Conservation (phyloP, 2,113 vertebrate species). For the Xiphophorus maculatus region DNA sequence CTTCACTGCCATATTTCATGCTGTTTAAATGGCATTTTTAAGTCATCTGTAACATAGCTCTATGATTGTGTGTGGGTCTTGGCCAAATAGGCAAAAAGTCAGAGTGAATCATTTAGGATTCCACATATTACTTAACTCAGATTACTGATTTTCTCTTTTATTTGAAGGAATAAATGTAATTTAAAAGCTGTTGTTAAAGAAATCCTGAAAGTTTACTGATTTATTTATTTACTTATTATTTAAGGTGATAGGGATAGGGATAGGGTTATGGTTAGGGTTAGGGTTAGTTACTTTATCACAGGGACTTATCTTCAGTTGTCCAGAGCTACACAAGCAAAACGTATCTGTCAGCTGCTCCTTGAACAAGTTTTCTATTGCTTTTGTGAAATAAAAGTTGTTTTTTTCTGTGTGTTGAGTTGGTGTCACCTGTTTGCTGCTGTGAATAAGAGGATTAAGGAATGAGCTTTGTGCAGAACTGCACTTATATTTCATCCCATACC, state of each 20-base stretch:
- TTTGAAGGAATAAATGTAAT: conserved; percentile 76
- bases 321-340: too few species aligned
- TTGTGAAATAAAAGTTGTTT: too few species aligned
- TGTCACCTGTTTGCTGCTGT: background rate
- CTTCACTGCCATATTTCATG: too few species aligned
- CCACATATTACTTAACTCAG: conserved; percentile 83
- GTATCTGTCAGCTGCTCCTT: too few species aligned
- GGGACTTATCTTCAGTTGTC: too few species aligned
- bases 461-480: background rate
- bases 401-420: too few species aligned
- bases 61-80: background rate
- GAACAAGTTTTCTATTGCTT: too few species aligned
- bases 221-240: background rate
- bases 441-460: background rate
- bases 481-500: too few species aligned
- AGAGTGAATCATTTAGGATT: conserved; percentile 64
- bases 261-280: too few species aligned
- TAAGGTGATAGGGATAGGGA: background rate
- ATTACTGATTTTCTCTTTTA: conserved; percentile 75
- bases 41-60: background rate
- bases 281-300: background rate
- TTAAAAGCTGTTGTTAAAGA: conserved; percentile 13
- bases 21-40: background rate
- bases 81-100: conserved; percentile 28
- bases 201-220: background rate